A percentile compares a stretch with the other conserved stretches of the same genome.
These are phyloP conservation scores for Drosophila limbata DNA, from an alignment of 2,888 invertebrate genomes.

Conservation along the genomic window DNA sequence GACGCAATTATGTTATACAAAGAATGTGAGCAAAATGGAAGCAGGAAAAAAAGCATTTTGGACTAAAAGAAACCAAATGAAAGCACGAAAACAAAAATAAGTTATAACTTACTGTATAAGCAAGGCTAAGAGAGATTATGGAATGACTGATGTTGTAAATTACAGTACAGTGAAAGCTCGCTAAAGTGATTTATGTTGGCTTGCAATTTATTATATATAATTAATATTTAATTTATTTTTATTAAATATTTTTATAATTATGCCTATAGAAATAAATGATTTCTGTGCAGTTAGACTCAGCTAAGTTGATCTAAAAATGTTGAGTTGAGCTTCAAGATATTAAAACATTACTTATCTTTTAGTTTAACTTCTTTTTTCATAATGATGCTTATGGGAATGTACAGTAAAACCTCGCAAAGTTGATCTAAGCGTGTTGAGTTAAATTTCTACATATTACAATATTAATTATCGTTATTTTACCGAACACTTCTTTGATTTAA, in stretches of 20 bases:
- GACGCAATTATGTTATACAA: slow-evolving; percentile 63
- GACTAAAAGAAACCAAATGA: slow-evolving; percentile 16
- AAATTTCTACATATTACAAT: neutral
- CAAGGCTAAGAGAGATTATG: slow-evolving; percentile 33
- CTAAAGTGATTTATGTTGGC: neutral
- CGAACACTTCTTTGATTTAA: neutral
- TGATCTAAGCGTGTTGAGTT: neutral
- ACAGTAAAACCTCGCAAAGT: neutral
- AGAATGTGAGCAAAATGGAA: slow-evolving; percentile 58
- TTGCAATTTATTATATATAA: too few species aligned
- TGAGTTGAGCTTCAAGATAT: too few species aligned
- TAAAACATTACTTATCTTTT: too few species aligned
- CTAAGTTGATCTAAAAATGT: too few species aligned
- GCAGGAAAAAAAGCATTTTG: slow-evolving; percentile 42
- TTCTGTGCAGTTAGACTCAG: neutral
- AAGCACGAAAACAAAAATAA: slow-evolving; percentile 41
- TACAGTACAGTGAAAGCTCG: slow-evolving; percentile 1
- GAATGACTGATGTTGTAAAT: slow-evolving; percentile 13
- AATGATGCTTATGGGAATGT: neutral
- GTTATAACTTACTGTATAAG: slow-evolving; percentile 24
- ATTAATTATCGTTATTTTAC: neutral
- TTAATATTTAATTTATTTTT: too few species aligned
- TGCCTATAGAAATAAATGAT: neutral
- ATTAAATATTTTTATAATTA: neutral
- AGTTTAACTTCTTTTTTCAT: too few species aligned